Percentiles rank a stretch among this genome's conserved stretches.
Evolutionary conservation across 64 coral and sea anemone genomes (phyloP).

Genomic region (Orbicella faveolata): DNA sequence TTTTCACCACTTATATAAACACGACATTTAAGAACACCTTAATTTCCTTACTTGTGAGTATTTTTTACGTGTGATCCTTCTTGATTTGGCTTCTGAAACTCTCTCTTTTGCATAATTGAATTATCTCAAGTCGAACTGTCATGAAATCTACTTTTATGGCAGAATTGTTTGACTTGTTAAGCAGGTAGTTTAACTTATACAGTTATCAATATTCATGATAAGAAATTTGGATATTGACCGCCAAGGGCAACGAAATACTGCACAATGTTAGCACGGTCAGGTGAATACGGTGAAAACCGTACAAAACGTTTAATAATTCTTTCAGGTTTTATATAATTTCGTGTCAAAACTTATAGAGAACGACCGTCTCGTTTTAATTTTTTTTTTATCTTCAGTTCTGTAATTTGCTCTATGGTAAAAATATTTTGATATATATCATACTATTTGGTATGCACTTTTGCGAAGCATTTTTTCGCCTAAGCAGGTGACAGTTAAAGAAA

Average conservation of each 20-base stretch:
- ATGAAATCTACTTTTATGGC: constrained; percentile 5
- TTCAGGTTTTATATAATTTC: neutral
- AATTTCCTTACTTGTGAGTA: neutral
- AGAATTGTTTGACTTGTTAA: constrained; percentile 40
- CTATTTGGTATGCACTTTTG: neutral
- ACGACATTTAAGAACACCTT: neutral
- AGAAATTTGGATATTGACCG: neutral
- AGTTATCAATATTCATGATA: constrained; percentile 33
- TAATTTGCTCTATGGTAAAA: neutral
- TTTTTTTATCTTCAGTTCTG: neutral
- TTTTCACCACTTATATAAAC: neutral
- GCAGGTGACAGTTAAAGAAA: neutral
- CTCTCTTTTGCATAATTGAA: constrained; percentile 36
- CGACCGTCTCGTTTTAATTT: neutral
- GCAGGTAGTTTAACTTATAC: constrained; percentile 53
- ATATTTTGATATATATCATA: neutral
- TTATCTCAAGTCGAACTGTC: constrained; percentile 26
- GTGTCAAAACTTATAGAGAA: neutral
- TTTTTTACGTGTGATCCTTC: neutral
- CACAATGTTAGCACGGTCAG: neutral
- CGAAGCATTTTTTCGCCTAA: neutral
- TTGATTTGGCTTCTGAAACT: neutral
- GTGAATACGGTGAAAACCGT: neutral
- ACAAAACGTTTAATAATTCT: neutral
- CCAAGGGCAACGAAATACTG: neutral